Conservation (phyloP, 2,888 invertebrate genomes). For the Scaptomyza caliginosa region DNA sequence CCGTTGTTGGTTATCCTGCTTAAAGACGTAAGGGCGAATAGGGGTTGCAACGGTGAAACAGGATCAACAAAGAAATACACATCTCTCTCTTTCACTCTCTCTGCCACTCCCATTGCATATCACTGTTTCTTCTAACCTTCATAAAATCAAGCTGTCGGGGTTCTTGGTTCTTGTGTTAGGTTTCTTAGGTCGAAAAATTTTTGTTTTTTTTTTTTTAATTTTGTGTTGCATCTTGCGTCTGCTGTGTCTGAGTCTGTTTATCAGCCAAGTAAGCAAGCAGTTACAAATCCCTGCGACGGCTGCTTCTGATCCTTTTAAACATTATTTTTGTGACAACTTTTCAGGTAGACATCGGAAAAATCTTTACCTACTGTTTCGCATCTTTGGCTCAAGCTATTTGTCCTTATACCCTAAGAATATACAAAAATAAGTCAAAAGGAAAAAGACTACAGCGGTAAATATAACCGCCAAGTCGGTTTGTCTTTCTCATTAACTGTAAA, state of each 20-base stretch:
- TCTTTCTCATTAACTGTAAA: too few species aligned
- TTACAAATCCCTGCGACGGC: constrained; percentile 54
- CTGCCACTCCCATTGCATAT: too few species aligned
- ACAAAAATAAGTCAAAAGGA: constrained; percentile 32
- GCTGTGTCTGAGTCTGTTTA: constrained; percentile 47
- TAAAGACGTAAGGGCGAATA: constrained; percentile 55
- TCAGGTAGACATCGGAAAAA: constrained; percentile 60
- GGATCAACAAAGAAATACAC: constrained; percentile 34
- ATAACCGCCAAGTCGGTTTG: too few species aligned
- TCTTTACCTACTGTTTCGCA: constrained; percentile 60
- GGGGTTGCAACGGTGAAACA: constrained; percentile 65
- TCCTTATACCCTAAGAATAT: too few species aligned
- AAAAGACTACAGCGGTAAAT: not conserved
- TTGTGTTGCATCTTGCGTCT: constrained; percentile 58
- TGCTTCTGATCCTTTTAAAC: constrained; percentile 67
- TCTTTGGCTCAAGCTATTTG: constrained; percentile 56
- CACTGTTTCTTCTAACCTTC: not conserved
- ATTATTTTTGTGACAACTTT: constrained; percentile 72
- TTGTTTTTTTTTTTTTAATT: constrained; percentile 64
- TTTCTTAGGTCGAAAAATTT: constrained; percentile 50
- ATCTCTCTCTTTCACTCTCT: not conserved
- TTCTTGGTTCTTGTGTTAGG: not conserved
- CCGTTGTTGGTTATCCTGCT: constrained; percentile 62
- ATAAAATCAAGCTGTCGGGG: not conserved
- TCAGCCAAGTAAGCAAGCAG: constrained; percentile 35